Percentiles rank a stretch among this genome's conserved stretches.
These are phyloP conservation scores for Keiferia lycopersicella DNA, from an alignment of 2,888 invertebrate genomes.

Conservation along the genomic window DNA sequence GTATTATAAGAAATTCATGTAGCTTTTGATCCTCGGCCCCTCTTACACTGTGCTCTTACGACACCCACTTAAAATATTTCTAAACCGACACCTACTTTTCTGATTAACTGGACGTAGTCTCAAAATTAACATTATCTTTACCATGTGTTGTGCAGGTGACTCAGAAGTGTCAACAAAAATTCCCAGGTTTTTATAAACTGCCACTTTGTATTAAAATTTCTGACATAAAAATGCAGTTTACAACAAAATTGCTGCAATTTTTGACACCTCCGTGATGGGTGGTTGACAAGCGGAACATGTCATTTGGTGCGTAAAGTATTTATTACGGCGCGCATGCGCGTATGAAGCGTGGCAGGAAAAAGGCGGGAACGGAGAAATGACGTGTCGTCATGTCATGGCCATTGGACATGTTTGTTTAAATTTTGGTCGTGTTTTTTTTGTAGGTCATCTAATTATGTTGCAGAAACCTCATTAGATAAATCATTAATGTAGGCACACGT, in stretches of 20 bases:
- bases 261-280: slow-evolving; percentile 16
- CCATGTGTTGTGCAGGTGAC: no score
- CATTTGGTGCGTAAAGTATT: slow-evolving; percentile 33
- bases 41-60: no score
- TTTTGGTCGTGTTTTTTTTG: neutral
- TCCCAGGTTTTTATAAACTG: neutral
- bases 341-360: slow-evolving; percentile 19
- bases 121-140: no score
- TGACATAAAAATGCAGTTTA: slow-evolving; percentile 7
- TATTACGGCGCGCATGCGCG: slow-evolving; percentile 12
- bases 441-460: no score
- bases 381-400: slow-evolving; percentile 8
- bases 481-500: no score
- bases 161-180: no score
- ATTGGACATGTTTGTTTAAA: slow-evolving; percentile 2
- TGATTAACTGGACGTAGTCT: no score
- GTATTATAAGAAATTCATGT: no score
- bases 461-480: no score
- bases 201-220: neutral
- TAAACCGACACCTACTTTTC: no score
- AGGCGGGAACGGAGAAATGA: slow-evolving; percentile 22
- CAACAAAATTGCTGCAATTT: slow-evolving; percentile 21
- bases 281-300: slow-evolving; percentile 33
- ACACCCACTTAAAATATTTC: no score
- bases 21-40: no score